Evolutionary conservation across 2,113 vertebrate genomes (phyloP), one percentile per base, ranked within the genome.

Genomic region (Takifugu bimaculatus): DNA sequence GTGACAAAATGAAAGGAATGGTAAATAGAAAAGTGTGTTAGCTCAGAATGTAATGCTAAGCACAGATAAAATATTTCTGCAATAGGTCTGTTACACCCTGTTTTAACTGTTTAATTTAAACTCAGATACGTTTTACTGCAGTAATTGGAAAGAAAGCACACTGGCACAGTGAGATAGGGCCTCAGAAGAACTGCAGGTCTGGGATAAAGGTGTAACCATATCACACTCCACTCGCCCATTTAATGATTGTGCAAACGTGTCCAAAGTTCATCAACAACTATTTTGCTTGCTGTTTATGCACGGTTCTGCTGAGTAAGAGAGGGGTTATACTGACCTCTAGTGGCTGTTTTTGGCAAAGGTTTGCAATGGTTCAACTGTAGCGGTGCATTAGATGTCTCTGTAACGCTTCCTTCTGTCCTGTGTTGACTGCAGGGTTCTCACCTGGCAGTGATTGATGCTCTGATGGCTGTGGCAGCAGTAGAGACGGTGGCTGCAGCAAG

Each of bases 371-470:
- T 48, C 6, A 48, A n/a, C 45, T 32, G 20, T 32, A 42, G 27
- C 60, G 15, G 49, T 53, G 28, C 63, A 1, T 20, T 20, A 50
- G 15, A 57, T 72, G 76, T 70, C 44, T 65, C 70, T 57, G 54
- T 27, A n/a, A 13, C 49, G 27, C 69, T 66, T 79, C 25, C 77
- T 68, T 59, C 55, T 76, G 42, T 51, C 7, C 47, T 81, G 47
- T 77, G 68, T 74, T 84, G 79, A 75, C 50, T 79, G 12, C 85
- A 96, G 94, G 91, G 89, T 70, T 92, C 93, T 60, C 94, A 96
- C 85, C 83, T 96, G 54, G 92, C 93, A 26, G 70, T 95, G 81
- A 95, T 95, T 0, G 94, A 96, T 35, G 90, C 92, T 26, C 82
- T 96, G 81, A 96, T 96, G 93, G 79, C 85, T 0, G 80, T 91